These are phyloP conservation scores for Antheraea yamamai DNA, from an alignment of 2,888 invertebrate species.

Conservation along the genomic window DNA sequence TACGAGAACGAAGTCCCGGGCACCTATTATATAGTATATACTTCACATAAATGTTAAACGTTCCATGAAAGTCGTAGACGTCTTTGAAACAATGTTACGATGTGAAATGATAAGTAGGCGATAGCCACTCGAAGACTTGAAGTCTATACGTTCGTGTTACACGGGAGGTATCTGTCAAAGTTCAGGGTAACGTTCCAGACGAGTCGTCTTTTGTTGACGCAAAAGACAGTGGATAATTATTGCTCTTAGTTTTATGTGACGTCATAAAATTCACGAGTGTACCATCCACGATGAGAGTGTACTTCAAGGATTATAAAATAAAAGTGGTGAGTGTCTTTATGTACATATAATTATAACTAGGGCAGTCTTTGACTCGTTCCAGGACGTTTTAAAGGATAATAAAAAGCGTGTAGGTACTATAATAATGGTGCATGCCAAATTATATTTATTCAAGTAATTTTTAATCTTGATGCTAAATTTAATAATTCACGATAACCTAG, in stretches of 20 bases:
- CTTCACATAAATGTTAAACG: constrained; percentile 19
- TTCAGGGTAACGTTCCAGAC: constrained; percentile 4
- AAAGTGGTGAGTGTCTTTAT: constrained; percentile 62
- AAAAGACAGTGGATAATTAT: constrained; percentile 20
- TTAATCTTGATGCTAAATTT: too few relatives aligned
- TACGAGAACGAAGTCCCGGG: too few relatives aligned
- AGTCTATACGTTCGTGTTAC: constrained; percentile 1
- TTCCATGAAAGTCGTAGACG: constrained; percentile 24
- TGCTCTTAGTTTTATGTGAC: constrained; percentile 69
- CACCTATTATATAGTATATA: background rate
- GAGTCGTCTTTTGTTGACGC: background rate
- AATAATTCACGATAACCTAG: too few relatives aligned
- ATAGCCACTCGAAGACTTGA: constrained; percentile 23
- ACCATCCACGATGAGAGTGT: constrained; percentile 66
- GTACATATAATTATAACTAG: background rate
- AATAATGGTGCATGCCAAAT: too few relatives aligned
- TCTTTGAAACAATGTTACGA: constrained; percentile 23
- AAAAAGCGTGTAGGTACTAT: background rate
- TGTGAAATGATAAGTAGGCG: constrained; percentile 30
- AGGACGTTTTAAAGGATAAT: background rate
- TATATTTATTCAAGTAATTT: too few relatives aligned
- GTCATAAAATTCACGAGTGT: constrained; percentile 69
- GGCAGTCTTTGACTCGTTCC: background rate
- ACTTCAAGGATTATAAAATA: constrained; percentile 72
- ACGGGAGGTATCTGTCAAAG: background rate